phyloP scores from a whole-genome alignment of 2,113 vertebrate species.

The Bujurquina vittata region DNA sequence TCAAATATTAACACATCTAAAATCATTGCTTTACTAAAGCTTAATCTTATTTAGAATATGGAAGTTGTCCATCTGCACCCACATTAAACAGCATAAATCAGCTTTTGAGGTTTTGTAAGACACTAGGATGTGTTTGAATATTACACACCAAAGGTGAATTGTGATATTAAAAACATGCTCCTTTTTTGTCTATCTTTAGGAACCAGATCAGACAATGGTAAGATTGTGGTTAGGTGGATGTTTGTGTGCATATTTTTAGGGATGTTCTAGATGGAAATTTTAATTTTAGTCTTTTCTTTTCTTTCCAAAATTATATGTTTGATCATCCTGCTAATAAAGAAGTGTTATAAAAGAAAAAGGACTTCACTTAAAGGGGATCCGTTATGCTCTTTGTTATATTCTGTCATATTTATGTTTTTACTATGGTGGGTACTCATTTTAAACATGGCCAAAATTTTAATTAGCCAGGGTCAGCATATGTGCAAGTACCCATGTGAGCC shows the following conservation, averaged over 20 bases:
- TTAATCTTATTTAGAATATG: background rate
- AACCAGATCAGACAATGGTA: slow-evolving; percentile 91
- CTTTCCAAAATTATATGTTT: background rate
- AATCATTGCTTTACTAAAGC: slow-evolving; percentile 36
- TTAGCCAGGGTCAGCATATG: background rate
- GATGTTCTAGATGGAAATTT: slow-evolving; percentile 46
- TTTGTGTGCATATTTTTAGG: slow-evolving; percentile 34
- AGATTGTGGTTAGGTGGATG: slow-evolving; percentile 71
- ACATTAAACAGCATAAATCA: background rate
- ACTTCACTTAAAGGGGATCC: background rate
- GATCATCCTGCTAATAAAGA: background rate
- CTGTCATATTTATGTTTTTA: background rate
- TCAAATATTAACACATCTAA: slow-evolving; percentile 36
- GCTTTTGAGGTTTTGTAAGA: background rate
- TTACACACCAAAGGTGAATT: background rate
- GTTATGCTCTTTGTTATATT: background rate
- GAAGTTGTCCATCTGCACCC: background rate
- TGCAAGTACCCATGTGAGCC: background rate
- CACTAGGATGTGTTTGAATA: background rate
- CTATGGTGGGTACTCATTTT: background rate
- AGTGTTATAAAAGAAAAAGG: background rate
- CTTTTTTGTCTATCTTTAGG: slow-evolving; percentile 86
- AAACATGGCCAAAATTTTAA: background rate
- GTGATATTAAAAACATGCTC: slow-evolving; percentile 61
- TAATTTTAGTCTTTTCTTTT: background rate